A percentile compares a stretch with the other conserved stretches of the same genome.
Evolutionary conservation across 1,140 invertebrate species (phyloP).

Genomic region (Drosophila tsacasi): DNA sequence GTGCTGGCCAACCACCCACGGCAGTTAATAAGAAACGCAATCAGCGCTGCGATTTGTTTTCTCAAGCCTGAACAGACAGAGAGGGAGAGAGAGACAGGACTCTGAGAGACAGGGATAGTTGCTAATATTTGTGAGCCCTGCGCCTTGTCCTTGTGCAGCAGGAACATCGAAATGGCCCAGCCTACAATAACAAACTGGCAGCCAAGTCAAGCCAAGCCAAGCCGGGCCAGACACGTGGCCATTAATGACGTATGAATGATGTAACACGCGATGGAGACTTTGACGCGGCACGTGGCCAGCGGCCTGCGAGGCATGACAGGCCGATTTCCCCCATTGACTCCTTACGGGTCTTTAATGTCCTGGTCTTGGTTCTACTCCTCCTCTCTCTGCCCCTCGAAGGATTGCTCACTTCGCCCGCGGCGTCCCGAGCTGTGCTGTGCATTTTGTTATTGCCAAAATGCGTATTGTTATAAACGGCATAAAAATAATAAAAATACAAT

Average conservation of each 20-base stretch:
- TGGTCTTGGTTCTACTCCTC: conserved; percentile 2
- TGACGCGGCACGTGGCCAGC: conserved; percentile 74
- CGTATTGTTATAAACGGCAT: conserved; percentile 70
- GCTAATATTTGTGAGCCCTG: conserved; percentile 67
- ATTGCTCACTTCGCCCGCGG: conserved; percentile 73
- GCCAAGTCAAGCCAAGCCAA: not conserved
- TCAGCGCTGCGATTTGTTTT: conserved; percentile 84
- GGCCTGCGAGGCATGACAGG: conserved; percentile 69
- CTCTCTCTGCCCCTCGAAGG: conserved; percentile 4
- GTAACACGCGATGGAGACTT: conserved; percentile 83
- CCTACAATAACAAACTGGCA: conserved; percentile 74
- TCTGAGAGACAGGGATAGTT: conserved; percentile 17
- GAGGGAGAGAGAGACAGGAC: not conserved
- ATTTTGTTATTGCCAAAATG: conserved; percentile 49
- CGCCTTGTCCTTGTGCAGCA: conserved; percentile 47
- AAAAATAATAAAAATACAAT: conserved; percentile 63
- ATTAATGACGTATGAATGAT: conserved; percentile 86
- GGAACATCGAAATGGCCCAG: conserved; percentile 71
- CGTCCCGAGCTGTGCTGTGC: conserved; percentile 32
- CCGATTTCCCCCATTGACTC: conserved; percentile 47
- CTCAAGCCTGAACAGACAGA: conserved; percentile 49
- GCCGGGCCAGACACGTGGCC: conserved; percentile 73
- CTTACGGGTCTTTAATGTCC: conserved; percentile 70
- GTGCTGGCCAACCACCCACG: conserved; percentile 63
- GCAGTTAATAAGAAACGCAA: conserved; percentile 84